Evolutionary conservation across 2,888 invertebrate genomes (phyloP).

Genomic region (Boloria euphrosyne): DNA sequence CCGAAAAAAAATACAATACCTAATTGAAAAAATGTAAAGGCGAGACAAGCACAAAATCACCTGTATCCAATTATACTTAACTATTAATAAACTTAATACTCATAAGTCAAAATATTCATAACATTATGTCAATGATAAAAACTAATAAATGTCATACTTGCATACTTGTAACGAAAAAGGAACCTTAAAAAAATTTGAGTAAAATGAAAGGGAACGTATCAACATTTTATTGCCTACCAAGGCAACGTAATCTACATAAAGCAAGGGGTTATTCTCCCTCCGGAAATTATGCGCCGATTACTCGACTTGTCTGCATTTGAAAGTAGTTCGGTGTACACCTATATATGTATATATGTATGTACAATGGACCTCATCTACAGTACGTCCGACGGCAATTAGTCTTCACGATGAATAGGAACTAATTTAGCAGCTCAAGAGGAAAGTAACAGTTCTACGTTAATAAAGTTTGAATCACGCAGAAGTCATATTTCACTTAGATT

Average conservation of each 20-base stretch:
- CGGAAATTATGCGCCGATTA: conserved; percentile 29
- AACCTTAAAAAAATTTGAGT: conserved; percentile 12
- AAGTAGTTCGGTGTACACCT: conserved; percentile 17
- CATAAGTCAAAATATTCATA: too few species aligned
- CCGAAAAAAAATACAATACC: too few species aligned
- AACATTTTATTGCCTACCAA: conserved; percentile 20
- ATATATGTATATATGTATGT: conserved; percentile 1
- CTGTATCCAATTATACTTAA: too few species aligned
- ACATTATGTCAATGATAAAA: too few species aligned
- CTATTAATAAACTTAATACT: too few species aligned
- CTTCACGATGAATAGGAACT: conserved; percentile 51
- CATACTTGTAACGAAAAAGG: not conserved
- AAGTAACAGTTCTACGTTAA: conserved; percentile 16
- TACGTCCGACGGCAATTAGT: conserved; percentile 51
- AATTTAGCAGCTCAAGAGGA: conserved; percentile 46
- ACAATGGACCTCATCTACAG: conserved; percentile 47
- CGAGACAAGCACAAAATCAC: too few species aligned
- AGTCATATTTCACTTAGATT: not conserved
- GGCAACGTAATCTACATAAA: conserved; percentile 22
- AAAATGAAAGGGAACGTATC: conserved; percentile 10
- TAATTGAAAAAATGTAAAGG: too few species aligned
- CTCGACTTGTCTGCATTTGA: conserved; percentile 26
- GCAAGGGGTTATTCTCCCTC: conserved; percentile 25
- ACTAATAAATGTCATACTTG: not conserved
- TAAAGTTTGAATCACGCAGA: conserved; percentile 8